Evolutionary conservation across 2,888 invertebrate genomes (phyloP).

Genomic region (Tipula confusa): DNA sequence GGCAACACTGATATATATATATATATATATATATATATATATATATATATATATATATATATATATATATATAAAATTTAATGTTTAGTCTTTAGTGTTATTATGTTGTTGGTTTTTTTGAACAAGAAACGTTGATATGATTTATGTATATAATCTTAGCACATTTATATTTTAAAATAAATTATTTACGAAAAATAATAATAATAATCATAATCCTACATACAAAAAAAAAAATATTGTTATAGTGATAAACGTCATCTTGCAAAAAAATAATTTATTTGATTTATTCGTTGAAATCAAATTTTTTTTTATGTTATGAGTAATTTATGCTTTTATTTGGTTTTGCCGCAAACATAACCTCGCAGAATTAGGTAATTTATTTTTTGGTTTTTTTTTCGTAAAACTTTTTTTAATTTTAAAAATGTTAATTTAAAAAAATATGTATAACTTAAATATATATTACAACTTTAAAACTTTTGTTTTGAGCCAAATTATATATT

Average conservation of each 20-base stretch:
- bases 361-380: background rate
- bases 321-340: background rate
- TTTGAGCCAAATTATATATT: no score
- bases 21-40: no score
- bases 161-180: conserved; percentile 3
- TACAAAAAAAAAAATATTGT: background rate
- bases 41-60: no score
- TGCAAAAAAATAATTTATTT: background rate
- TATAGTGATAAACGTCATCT: conserved; percentile 12
- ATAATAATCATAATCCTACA: conserved; percentile 9
- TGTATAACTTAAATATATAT: no score
- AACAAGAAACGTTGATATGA: background rate
- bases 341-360: background rate
- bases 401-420: no score
- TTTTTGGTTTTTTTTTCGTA: no score
- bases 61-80: background rate
- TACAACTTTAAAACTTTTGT: no score
- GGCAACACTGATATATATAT: background rate
- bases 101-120: background rate
- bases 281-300: conserved; percentile 20
- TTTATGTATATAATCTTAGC: background rate
- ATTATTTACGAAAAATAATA: background rate
- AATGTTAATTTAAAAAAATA: no score
- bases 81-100: background rate
- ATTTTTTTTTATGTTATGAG: background rate